phyloP scores from a whole-genome alignment of 2,797 vertebrate genomes.

The Semotilus atromaculatus region DNA sequence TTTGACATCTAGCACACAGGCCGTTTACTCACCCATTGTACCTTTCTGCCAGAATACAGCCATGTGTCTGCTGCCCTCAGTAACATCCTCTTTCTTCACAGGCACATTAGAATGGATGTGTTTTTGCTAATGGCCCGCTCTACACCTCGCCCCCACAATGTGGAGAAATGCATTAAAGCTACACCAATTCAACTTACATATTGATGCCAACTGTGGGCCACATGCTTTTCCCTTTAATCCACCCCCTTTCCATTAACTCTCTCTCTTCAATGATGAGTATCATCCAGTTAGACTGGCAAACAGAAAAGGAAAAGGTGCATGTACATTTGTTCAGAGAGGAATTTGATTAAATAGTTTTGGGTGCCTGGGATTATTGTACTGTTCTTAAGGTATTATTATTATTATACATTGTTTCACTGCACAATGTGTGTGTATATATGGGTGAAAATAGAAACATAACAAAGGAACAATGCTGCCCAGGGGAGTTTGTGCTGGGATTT shows the following conservation, averaged over 20 bases:
- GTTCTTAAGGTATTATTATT: neutral
- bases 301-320: conserved; percentile 25
- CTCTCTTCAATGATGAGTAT: conserved; percentile 38
- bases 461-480: conserved; percentile 11
- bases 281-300: conserved; percentile 44
- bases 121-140: conserved; percentile 51
- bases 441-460: neutral
- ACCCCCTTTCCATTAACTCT: conserved; percentile 17
- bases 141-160: conserved; percentile 46
- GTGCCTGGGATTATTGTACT: neutral
- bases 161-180: conserved; percentile 50
- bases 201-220: conserved; percentile 29
- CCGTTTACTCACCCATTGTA: conserved; percentile 36
- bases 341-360: conserved; percentile 15
- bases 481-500: neutral
- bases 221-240: conserved; percentile 33
- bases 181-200: conserved; percentile 34
- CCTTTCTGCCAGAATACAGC: conserved; percentile 18
- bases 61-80: conserved; percentile 42
- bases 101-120: conserved; percentile 50
- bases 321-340: conserved; percentile 1
- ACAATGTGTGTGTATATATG: neutral
- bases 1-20: conserved; percentile 31
- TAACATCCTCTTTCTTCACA: conserved; percentile 38
- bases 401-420: neutral